Evolutionary conservation across 2,888 invertebrate species (phyloP).

Genomic region (Liopterus haemorrhoidalis): DNA sequence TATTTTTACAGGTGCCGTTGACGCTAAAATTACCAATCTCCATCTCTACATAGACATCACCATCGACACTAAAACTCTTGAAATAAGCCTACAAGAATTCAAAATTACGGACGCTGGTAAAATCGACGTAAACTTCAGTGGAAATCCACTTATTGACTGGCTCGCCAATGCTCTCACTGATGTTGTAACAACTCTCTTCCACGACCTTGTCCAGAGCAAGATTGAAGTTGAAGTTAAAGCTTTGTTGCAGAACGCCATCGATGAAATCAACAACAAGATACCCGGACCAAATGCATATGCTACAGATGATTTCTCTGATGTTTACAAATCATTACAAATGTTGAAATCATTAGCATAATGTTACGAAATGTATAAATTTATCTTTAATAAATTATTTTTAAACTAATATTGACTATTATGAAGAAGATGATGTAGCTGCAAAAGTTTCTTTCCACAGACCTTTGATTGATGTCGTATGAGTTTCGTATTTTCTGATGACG

Average conservation of each 20-base stretch:
- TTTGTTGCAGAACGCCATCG: conserved; percentile 41
- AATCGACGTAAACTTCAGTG: conserved; percentile 48
- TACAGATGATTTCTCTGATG: too few relatives aligned
- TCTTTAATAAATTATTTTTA: too few relatives aligned
- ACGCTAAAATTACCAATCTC: conserved; percentile 43
- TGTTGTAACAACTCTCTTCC: conserved; percentile 47
- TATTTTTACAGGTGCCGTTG: conserved; percentile 48
- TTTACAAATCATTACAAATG: too few relatives aligned
- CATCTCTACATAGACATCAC: conserved; percentile 29
- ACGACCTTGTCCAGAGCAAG: conserved; percentile 47
- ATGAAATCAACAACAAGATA: conserved; percentile 43
- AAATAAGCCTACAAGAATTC: conserved; percentile 32
- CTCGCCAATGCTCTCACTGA: conserved; percentile 47
- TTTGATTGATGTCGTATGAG: too few relatives aligned
- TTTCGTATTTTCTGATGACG: too few relatives aligned
- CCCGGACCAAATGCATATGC: too few relatives aligned
- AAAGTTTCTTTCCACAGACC: too few relatives aligned
- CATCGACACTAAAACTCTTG: conserved; percentile 31
- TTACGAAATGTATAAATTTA: too few relatives aligned
- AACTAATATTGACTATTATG: too few relatives aligned
- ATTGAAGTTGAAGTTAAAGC: conserved; percentile 45
- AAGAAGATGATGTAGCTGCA: too few relatives aligned
- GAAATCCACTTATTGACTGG: conserved; percentile 50
- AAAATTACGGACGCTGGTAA: conserved; percentile 37
- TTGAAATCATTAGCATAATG: too few relatives aligned